These are phyloP conservation scores for Rhombomys opimus DNA, from an alignment of 2,113 vertebrate species.

Conservation along the genomic window DNA sequence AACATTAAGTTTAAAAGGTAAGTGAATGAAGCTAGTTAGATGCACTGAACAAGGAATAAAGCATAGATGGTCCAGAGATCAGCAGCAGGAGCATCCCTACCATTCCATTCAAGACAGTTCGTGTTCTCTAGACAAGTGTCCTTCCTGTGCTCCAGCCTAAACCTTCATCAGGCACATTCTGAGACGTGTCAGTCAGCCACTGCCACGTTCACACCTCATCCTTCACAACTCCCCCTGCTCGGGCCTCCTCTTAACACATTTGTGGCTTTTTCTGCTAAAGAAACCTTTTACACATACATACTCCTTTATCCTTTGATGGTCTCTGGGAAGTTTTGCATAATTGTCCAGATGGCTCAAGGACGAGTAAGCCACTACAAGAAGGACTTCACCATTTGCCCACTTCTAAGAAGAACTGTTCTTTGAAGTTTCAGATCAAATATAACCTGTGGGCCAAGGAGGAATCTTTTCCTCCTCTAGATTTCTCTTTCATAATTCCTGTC, in stretches of 20 bases:
- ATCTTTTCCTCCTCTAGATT: not conserved
- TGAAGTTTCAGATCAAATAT: not conserved
- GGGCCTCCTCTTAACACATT: too few species aligned
- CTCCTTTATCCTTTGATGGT: not conserved
- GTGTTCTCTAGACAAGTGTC: not conserved
- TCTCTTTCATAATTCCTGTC: not conserved
- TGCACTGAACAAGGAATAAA: not conserved
- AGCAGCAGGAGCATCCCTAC: not conserved
- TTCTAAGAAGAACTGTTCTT: not conserved
- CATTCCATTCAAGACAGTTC: not conserved
- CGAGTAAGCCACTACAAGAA: not conserved
- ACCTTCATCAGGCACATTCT: not conserved
- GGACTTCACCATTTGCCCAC: too few species aligned
- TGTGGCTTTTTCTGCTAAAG: not conserved
- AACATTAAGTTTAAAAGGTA: not conserved
- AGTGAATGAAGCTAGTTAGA: not conserved
- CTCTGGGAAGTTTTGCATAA: not conserved
- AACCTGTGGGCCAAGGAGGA: not conserved
- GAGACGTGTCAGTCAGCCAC: not conserved
- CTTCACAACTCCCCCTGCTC: fast-evolving
- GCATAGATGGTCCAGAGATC: not conserved
- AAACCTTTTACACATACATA: too few species aligned
- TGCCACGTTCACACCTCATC: not conserved
- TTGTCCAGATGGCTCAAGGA: not conserved
- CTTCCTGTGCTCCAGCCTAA: not conserved